Evolutionary conservation across 2,888 invertebrate genomes (phyloP), one percentile per base, ranked within the genome.

Genomic region (Netelia virgata): DNA sequence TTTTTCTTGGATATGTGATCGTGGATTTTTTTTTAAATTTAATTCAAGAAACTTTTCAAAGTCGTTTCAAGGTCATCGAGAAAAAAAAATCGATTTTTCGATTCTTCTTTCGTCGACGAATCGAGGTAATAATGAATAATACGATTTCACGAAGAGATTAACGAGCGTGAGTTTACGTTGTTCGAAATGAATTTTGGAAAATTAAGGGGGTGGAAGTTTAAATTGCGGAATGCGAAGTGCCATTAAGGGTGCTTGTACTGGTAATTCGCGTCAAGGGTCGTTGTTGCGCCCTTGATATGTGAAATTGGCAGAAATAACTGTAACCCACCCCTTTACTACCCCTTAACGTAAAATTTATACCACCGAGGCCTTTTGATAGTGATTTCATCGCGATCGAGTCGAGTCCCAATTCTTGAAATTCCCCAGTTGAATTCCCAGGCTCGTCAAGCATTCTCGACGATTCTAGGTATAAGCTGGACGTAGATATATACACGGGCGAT

Each of bases 341-440:
- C 16, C 53, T 53, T 16, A 53, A 53, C 16, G 53, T n/a, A 53
- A 16, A 14, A 53, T 6, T 14, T 16, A 10, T 36, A 57, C 53
- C 55, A 20, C 50, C 47, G 55, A 70, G 47, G 53, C 63, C 80
- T 76, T 73, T 76, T 59, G 28, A 86, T 80, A 73, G 63, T 16
- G 69, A 72, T 79, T 79, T 68, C 59, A 72, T 55, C 74, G 50
- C 72, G 61, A 77, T 69, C 69, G 72, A 64, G 77, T 53, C 36
- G 81, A 64, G 63, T 76, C 66, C 77, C 68, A 70, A 74, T 77
- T 68, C 74, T 78, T 78, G 77, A 81, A 81, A 82, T 82, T 78
- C 72, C 70, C 63, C 47, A 70, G 66, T 76, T 69, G 77, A 69
- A 84, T 81, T 73, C 77, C 69, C 68, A 63, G 63, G 77, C 73